phyloP scores from a whole-genome alignment of 2,888 invertebrate genomes.

The Eupithecia insigniata region DNA sequence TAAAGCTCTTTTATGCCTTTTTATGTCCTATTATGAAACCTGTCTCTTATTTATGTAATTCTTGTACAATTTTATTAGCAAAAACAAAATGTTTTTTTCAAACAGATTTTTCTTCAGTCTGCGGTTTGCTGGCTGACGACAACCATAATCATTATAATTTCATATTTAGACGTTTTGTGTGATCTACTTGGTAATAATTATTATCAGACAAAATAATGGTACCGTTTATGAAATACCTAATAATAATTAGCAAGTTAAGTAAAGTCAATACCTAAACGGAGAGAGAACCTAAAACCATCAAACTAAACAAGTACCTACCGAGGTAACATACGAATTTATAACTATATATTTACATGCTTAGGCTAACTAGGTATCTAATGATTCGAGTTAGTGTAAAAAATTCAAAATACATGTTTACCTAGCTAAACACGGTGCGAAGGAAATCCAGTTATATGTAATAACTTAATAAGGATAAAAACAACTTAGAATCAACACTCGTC shows the following conservation, averaged over 20 bases:
- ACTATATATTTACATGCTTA: not conserved
- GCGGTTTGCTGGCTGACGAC: not conserved
- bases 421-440: constrained; percentile 34
- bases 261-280: not conserved
- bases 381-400: constrained; percentile 38
- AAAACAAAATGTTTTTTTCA: not conserved
- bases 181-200: too few relatives aligned
- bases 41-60: not conserved
- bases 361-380: not conserved
- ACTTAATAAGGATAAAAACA: constrained; percentile 26
- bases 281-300: not conserved
- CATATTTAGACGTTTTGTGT: too few relatives aligned
- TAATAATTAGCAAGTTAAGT: not conserved
- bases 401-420: constrained; percentile 24
- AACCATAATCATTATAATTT: not conserved
- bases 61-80: not conserved
- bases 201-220: not conserved
- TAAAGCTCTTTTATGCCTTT: not conserved
- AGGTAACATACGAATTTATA: not conserved
- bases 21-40: too few relatives aligned
- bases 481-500: constrained; percentile 7
- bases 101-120: not conserved
- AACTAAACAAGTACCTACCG: not conserved
- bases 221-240: not conserved
- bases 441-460: constrained; percentile 30